Conservation (phyloP, 2,113 vertebrate species). For the Pitta sordida region DNA sequence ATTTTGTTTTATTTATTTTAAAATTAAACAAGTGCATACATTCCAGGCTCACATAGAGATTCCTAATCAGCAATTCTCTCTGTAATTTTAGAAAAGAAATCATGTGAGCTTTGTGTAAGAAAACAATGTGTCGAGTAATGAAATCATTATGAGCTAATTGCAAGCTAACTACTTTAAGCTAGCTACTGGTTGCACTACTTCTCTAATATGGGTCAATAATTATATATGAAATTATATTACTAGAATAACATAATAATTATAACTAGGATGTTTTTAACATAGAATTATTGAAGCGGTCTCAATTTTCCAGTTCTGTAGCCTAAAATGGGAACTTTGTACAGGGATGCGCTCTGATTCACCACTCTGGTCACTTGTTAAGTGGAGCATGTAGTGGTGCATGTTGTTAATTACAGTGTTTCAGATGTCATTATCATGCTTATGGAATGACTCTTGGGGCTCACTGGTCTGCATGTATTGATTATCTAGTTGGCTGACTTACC, state of each 20-base stretch:
- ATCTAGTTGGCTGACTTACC: neutral
- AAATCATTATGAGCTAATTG: constrained; percentile 46
- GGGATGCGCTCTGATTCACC: constrained; percentile 30
- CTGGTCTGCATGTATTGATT: neutral
- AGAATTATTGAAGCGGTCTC: neutral
- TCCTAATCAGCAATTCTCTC: constrained; percentile 47
- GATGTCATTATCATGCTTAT: constrained; percentile 16
- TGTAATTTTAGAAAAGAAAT: constrained; percentile 47
- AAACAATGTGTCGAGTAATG: constrained; percentile 32
- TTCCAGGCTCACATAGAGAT: constrained; percentile 39
- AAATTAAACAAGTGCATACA: constrained; percentile 62
- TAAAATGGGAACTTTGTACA: neutral
- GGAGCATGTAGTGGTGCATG: neutral
- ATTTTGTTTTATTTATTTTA: constrained; percentile 59
- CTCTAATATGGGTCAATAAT: constrained; percentile 9
- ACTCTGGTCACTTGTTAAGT: neutral
- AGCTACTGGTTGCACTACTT: constrained; percentile 5
- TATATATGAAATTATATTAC: neutral
- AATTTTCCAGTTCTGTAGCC: neutral
- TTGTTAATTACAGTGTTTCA: constrained; percentile 8
- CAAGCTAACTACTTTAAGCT: constrained; percentile 7
- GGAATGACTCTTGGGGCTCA: neutral
- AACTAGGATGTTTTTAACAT: neutral
- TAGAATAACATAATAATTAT: neutral
- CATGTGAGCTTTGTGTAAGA: constrained; percentile 19